Percentiles rank a stretch among this genome's conserved stretches.
phyloP scores from a whole-genome alignment of 2,113 vertebrate species.

The Takifugu flavidus region DNA sequence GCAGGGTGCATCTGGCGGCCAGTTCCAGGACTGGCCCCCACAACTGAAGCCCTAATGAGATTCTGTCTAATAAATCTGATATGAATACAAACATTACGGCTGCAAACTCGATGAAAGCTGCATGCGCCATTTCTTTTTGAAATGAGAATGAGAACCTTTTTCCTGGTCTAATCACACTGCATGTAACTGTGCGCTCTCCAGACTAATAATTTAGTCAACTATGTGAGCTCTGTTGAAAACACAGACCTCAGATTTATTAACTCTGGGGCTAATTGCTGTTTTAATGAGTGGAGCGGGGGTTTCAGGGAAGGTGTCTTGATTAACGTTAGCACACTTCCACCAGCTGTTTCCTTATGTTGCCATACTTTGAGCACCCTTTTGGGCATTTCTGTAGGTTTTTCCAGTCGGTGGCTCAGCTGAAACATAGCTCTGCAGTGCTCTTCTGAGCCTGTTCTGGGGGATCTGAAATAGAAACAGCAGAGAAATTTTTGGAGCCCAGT shows the following conservation, averaged over 20 bases:
- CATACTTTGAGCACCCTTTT: neutral
- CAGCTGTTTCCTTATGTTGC: no score
- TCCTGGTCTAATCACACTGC: neutral
- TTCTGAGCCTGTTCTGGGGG: neutral
- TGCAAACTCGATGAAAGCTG: neutral
- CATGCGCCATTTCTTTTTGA: neutral
- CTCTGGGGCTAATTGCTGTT: neutral
- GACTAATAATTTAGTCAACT: slow-evolving; percentile 8
- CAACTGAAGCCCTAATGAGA: neutral
- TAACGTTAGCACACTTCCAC: no score
- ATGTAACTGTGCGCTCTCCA: neutral
- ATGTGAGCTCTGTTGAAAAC: neutral
- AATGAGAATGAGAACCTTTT: slow-evolving; percentile 7
- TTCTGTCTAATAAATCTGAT: slow-evolving; percentile 1
- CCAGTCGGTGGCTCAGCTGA: neutral
- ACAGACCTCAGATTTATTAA: neutral
- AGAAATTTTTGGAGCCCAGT: no score
- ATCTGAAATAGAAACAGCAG: no score
- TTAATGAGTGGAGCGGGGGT: neutral
- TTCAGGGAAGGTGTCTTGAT: neutral
- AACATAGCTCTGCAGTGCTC: neutral
- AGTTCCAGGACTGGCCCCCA: neutral
- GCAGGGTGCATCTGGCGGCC: neutral
- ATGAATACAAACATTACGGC: neutral
- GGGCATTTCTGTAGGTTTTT: neutral